Base-by-base conservation (phyloP, 2,113 vertebrate genomes). In the Hippocampus comes region DNA sequence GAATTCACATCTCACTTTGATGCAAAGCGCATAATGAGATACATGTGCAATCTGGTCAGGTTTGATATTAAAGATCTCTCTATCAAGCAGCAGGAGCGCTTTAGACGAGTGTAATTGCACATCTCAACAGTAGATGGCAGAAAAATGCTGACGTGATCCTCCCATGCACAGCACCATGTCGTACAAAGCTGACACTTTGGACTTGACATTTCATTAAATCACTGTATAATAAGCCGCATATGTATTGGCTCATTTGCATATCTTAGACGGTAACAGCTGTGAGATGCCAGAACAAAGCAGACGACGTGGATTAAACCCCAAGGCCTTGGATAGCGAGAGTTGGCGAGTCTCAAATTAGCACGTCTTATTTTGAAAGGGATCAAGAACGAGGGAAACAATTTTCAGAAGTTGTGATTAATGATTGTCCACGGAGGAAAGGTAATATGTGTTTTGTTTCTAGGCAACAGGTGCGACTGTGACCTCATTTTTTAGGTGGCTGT, bases 381-480 rank as follows among this genome's bases (percentile, higher is more conserved):
- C 5, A 34, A 34, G 30, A 34, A 34, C 5, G 30, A 34, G 30
- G 30, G 30, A 34, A 34, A 34, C 5, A 34, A 34, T 42, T 18
- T 21, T 41, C 68, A 61, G 42, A 56, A 63, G 49, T 34, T 59
- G 79, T 81, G 53, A 79, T 85, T 78, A 82, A 81, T 84, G 85
- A 78, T 57, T 73, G 66, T 65, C 72, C 59, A 75, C 27, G 1
- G 11, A 72, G 65, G 25, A 8, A 63, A 10, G 55, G 66, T 46
- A 57, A 78, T 68, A 66, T 63, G 66, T 27, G 66, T 4, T 25
- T 67, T 42, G 82, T 85, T 74, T 80, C 84, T 11, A 75, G 67
- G 84, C 79, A 87, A 90, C 83, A 67, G 63, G 67, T 20, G 5
- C 18, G 5, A 9, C 69, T 69, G 38, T 73, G 48, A 75, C 63